Conservation (phyloP, 2,797 vertebrate genomes). For the Trichosurus vulpecula region DNA sequence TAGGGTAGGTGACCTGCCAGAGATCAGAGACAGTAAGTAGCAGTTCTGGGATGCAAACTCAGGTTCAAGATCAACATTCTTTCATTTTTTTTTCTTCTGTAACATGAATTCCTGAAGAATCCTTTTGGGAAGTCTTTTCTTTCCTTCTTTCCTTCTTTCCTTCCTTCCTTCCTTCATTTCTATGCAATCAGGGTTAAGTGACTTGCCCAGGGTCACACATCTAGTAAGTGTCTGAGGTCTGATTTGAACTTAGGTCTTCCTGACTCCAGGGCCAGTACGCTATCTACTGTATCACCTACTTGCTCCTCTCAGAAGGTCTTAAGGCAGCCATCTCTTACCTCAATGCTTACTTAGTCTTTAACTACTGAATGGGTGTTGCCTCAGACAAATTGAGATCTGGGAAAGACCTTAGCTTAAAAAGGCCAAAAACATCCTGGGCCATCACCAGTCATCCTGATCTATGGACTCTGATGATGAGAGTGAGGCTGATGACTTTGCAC, state of each 20-base stretch:
- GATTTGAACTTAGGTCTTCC: neutral
- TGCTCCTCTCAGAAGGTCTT: neutral
- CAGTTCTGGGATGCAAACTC: neutral
- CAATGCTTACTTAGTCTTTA: too few relatives aligned
- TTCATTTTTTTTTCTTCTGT: neutral
- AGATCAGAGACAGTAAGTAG: neutral
- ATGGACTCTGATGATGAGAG: too few relatives aligned
- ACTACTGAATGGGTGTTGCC: too few relatives aligned
- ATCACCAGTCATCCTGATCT: too few relatives aligned
- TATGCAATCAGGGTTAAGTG: neutral
- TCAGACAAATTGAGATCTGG: too few relatives aligned
- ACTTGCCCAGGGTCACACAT: slow-evolving; percentile 11
- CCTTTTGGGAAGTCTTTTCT: too few relatives aligned
- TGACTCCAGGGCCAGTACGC: neutral
- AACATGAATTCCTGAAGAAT: neutral
- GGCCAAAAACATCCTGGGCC: too few relatives aligned
- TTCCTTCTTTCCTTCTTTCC: neutral
- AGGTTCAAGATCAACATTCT: neutral
- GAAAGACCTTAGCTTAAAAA: too few relatives aligned
- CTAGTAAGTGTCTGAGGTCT: slow-evolving; percentile 5
- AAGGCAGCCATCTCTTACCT: neutral
- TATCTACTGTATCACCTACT: neutral
- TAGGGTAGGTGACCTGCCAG: neutral
- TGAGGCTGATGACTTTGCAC: too few relatives aligned
- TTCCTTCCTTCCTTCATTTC: too few relatives aligned